These are phyloP conservation scores for Stomorhina lunata DNA, from an alignment of 2,888 invertebrate genomes.

Conservation along the genomic window DNA sequence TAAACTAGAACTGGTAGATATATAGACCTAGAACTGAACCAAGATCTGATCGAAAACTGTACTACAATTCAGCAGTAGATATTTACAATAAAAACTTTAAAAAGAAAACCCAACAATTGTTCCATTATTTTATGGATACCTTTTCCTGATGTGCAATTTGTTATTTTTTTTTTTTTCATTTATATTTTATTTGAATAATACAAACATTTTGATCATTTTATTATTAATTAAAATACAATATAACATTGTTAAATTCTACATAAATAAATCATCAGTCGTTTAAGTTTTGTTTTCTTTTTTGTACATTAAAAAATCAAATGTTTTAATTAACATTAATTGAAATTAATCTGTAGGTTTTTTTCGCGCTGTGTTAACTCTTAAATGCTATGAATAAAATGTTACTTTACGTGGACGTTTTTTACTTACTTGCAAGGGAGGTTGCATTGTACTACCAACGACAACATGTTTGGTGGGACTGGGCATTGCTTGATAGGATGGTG, in stretches of 20 bases:
- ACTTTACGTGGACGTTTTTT: slow-evolving; percentile 22
- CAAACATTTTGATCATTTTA: not conserved
- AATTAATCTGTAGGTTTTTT: slow-evolving; percentile 25
- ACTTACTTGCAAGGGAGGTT: slow-evolving; percentile 79
- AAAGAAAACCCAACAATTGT: no score
- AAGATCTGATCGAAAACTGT: no score
- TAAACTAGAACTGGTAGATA: no score
- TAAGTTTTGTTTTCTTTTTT: no score
- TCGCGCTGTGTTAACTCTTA: not conserved
- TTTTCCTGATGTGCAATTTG: not conserved
- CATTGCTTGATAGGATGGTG: slow-evolving; percentile 93
- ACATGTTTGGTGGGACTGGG: slow-evolving; percentile 83
- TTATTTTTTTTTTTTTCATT: not conserved
- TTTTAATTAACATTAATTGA: not conserved
- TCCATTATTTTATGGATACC: not conserved
- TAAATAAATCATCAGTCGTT: not conserved
- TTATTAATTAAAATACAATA: not conserved
- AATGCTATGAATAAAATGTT: slow-evolving; percentile 23
- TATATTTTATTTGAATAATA: slow-evolving; percentile 13
- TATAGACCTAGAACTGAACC: no score
- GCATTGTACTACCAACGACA: slow-evolving; percentile 81
- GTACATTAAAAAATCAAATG: slow-evolving; percentile 2
- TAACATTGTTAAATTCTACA: not conserved
- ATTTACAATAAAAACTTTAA: no score
- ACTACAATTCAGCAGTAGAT: no score